A percentile compares a stretch with the other conserved stretches of the same genome.
Evolutionary conservation across 1,140 invertebrate species (phyloP).

Genomic region (Apis dorsata): DNA sequence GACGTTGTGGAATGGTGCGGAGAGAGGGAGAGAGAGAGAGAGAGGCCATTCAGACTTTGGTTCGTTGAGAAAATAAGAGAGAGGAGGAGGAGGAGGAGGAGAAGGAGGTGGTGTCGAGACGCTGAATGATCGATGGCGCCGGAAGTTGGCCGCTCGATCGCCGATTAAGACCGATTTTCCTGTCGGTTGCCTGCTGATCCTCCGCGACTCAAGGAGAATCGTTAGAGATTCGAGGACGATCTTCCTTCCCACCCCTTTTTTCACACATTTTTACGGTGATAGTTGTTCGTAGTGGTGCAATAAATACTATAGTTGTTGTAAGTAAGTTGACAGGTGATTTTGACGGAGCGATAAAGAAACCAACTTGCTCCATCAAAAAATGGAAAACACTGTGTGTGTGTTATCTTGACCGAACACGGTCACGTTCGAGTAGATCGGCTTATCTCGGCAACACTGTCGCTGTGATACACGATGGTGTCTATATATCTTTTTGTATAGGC

Average conservation of each 20-base stretch:
- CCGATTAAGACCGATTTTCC: constrained; percentile 40
- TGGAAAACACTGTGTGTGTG: too few relatives aligned
- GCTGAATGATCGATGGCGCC: constrained; percentile 39
- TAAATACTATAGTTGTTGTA: too few relatives aligned
- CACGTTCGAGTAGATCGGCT: too few relatives aligned
- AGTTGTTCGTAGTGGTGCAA: too few relatives aligned
- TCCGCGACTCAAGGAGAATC: not conserved
- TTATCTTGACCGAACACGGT: too few relatives aligned
- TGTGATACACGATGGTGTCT: too few relatives aligned
- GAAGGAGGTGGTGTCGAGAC: not conserved
- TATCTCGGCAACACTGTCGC: too few relatives aligned
- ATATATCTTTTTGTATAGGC: too few relatives aligned
- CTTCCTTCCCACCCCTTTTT: not conserved
- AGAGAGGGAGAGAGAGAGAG: not conserved
- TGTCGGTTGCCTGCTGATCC: not conserved
- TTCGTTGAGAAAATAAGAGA: constrained; percentile 5
- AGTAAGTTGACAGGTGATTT: too few relatives aligned
- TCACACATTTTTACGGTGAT: too few relatives aligned
- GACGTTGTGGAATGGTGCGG: not conserved
- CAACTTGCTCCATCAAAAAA: too few relatives aligned
- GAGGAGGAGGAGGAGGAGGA: not conserved
- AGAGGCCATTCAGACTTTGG: not conserved
- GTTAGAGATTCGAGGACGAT: not conserved
- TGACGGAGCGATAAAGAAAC: too few relatives aligned
- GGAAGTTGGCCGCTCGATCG: constrained; percentile 29